These are phyloP conservation scores for Genyomyrus donnyi DNA, from an alignment of 2,113 vertebrate species.

Conservation along the genomic window DNA sequence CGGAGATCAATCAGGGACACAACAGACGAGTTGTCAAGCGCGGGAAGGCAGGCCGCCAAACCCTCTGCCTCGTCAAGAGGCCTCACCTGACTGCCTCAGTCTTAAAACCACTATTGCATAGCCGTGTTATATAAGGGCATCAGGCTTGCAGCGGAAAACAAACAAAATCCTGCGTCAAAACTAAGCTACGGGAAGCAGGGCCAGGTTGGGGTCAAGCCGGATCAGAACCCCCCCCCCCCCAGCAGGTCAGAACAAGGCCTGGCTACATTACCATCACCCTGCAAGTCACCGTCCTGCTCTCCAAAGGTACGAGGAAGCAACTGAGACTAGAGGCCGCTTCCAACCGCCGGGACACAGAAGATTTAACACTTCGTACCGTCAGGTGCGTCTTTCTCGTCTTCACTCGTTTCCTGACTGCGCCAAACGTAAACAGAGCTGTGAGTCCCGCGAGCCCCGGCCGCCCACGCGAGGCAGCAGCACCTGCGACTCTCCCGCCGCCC, in stretches of 20 bases:
- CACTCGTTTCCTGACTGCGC: not conserved
- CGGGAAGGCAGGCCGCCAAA: constrained; percentile 19
- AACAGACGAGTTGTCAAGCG: constrained; percentile 35
- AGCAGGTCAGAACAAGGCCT: not conserved
- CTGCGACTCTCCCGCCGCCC: not conserved
- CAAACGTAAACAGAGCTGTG: not conserved
- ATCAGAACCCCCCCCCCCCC: not conserved
- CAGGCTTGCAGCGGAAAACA: not conserved
- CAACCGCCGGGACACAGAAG: not conserved
- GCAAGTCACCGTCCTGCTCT: not conserved
- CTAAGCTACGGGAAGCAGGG: not conserved
- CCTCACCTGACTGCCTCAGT: constrained; percentile 20
- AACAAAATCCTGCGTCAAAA: not conserved
- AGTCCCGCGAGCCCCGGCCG: not conserved
- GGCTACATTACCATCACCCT: not conserved
- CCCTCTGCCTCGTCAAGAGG: not conserved
- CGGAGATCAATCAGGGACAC: constrained; percentile 53
- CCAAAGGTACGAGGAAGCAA: not conserved
- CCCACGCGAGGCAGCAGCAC: not conserved
- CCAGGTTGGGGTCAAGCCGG: not conserved
- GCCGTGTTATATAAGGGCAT: not conserved
- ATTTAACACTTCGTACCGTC: not conserved
- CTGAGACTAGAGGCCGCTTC: not conserved
- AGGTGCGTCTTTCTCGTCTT: not conserved
- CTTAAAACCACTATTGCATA: constrained; percentile 19